These are phyloP conservation scores for Vandiemenella viatica DNA, from an alignment of 2,888 invertebrate species.

Conservation along the genomic window DNA sequence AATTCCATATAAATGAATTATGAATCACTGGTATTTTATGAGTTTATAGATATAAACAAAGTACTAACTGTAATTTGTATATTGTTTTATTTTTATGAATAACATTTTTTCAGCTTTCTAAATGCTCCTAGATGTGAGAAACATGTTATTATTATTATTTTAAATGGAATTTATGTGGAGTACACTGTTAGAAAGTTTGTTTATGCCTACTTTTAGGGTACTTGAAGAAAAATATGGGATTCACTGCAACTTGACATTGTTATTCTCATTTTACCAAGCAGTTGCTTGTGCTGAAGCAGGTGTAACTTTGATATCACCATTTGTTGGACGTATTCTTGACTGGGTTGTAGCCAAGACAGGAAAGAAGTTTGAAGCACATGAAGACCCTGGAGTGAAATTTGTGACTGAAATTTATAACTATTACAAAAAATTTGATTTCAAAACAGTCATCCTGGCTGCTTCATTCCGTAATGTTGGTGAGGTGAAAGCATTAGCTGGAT, in stretches of 20 bases:
- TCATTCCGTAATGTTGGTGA: constrained; percentile 86
- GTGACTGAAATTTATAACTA: constrained; percentile 94
- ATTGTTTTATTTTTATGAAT: too few species aligned
- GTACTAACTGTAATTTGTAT: too few species aligned
- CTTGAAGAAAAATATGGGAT: constrained; percentile 76
- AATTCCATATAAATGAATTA: too few species aligned
- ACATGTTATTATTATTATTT: too few species aligned
- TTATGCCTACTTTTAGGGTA: too few species aligned
- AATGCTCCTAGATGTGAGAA: too few species aligned
- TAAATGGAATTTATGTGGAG: too few species aligned
- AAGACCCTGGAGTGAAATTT: constrained; percentile 91
- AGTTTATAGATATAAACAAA: too few species aligned
- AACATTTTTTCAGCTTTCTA: too few species aligned
- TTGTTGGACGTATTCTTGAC: constrained; percentile 94
- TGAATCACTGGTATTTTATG: too few species aligned
- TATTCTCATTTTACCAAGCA: constrained; percentile 92
- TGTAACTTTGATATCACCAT: constrained; percentile 95
- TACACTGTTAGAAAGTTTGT: too few species aligned
- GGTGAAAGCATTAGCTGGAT: constrained; percentile 5
- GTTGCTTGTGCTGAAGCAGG: constrained; percentile 96
- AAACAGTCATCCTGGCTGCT: constrained; percentile 97
- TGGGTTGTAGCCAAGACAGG: constrained; percentile 39
- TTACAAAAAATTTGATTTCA: constrained; percentile 93
- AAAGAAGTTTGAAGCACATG: constrained; percentile 26
- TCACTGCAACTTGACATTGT: constrained; percentile 91